Evolutionary conservation across 2,113 vertebrate genomes (phyloP).

Genomic region (Vidua chalybeata): DNA sequence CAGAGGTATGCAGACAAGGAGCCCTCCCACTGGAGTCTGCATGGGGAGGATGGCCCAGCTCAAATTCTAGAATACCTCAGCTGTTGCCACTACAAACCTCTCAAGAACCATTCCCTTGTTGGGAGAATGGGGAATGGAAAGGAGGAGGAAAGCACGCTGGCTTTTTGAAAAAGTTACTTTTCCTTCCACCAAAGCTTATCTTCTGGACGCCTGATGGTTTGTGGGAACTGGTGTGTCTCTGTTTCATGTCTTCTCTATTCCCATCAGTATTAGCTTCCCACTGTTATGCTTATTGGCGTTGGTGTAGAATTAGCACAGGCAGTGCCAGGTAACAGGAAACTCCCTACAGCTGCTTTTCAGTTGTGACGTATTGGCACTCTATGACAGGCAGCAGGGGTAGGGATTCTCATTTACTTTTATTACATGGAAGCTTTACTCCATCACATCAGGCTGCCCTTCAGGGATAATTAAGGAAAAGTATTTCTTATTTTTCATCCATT

Average conservation of each 20-base stretch:
- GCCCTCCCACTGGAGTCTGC: background rate
- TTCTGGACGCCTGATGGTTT: background rate
- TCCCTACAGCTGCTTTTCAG: background rate
- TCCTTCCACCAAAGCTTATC: slow-evolving; percentile 5
- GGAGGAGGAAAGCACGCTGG: background rate
- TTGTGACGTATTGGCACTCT: background rate
- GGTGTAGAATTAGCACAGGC: background rate
- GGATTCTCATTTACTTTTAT: slow-evolving; percentile 51
- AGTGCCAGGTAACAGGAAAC: background rate
- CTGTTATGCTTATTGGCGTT: background rate
- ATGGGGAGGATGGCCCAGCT: background rate
- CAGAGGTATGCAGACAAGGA: background rate
- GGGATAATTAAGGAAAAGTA: slow-evolving; percentile 14
- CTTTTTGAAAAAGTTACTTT: background rate
- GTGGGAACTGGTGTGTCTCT: background rate
- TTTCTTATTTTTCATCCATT: background rate
- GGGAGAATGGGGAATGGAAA: background rate
- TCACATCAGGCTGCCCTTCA: background rate
- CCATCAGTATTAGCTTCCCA: background rate
- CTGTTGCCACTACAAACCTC: background rate
- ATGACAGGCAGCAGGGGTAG: background rate
- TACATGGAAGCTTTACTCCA: slow-evolving; percentile 10
- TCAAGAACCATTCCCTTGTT: background rate
- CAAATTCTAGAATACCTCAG: background rate
- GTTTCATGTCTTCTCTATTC: background rate